Conservation (phyloP, 2,113 vertebrate genomes). For the Cottus gobio region DNA sequence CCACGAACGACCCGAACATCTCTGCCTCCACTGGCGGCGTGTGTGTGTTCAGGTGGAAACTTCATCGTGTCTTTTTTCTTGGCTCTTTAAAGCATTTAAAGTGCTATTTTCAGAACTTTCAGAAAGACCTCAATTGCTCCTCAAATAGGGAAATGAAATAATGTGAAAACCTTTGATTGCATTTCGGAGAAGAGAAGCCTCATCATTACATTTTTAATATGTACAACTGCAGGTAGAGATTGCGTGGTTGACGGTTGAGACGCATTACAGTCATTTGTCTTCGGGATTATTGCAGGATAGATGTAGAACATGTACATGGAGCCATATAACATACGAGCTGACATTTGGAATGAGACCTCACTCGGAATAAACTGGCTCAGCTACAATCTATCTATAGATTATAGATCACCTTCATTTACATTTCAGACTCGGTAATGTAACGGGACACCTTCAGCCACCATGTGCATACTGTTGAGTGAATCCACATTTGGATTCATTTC, state of each 20-base stretch:
- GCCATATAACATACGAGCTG: neutral
- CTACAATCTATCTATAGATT: neutral
- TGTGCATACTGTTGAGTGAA: conserved; percentile 5
- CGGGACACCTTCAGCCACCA: neutral
- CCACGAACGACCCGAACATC: neutral
- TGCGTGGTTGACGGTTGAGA: neutral
- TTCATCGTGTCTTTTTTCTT: neutral
- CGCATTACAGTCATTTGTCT: neutral
- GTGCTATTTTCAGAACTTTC: neutral
- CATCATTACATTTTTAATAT: conserved; percentile 15
- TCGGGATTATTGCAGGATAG: neutral
- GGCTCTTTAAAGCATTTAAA: neutral
- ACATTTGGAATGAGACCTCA: neutral
- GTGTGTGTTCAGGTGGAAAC: neutral
- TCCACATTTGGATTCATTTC: neutral
- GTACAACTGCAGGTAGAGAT: neutral
- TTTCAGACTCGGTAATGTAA: neutral
- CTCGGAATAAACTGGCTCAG: neutral
- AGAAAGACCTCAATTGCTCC: neutral
- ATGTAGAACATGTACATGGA: neutral
- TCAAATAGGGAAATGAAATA: conserved; percentile 4
- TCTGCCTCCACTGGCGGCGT: neutral
- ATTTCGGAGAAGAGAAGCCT: neutral
- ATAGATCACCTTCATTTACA: neutral
- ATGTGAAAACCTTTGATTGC: conserved; percentile 24